Conservation (phyloP, 1,140 invertebrate genomes). For the Drepana arcuata region DNA sequence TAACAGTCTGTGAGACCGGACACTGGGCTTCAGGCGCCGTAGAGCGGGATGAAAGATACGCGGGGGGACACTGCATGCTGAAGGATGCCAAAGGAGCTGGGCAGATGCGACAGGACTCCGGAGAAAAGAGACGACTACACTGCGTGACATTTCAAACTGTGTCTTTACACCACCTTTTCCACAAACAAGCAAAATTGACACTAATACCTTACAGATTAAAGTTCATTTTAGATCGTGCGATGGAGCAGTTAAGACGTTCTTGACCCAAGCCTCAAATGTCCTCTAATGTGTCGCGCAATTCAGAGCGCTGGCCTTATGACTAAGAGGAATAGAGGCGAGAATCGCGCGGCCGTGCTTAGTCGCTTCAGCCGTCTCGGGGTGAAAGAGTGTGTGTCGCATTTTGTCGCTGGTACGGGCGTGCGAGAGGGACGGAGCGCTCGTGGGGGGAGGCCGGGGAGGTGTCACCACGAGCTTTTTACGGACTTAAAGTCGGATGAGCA, state of each 20-base stretch:
- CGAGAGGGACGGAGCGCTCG: conserved; percentile 34
- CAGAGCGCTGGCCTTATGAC: conserved; percentile 43
- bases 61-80: conserved; percentile 50
- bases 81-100: conserved; percentile 67
- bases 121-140: conserved; percentile 69
- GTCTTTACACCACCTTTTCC: conserved; percentile 48
- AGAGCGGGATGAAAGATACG: conserved; percentile 65
- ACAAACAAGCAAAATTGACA: conserved; percentile 7
- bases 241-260: conserved; percentile 23
- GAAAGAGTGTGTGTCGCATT: conserved; percentile 46
- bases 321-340: conserved; percentile 28
- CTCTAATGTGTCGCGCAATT: conserved; percentile 66
- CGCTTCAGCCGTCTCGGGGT: conserved; percentile 34
- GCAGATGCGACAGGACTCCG: conserved; percentile 67
- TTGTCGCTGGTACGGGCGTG: conserved; percentile 47
- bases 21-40: conserved; percentile 49
- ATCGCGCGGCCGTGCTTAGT: conserved; percentile 25
- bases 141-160: conserved; percentile 69
- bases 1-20: conserved; percentile 49
- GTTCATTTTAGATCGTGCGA: conserved; percentile 10
- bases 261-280: conserved; percentile 32
- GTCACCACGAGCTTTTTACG: conserved; percentile 59
- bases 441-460: conserved; percentile 45
- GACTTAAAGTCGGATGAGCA: conserved; percentile 40
- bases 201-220: conserved; percentile 4